Conservation (phyloP, 53 echinoderm and acorn worm species). For the Temnopleurus reevesii region DNA sequence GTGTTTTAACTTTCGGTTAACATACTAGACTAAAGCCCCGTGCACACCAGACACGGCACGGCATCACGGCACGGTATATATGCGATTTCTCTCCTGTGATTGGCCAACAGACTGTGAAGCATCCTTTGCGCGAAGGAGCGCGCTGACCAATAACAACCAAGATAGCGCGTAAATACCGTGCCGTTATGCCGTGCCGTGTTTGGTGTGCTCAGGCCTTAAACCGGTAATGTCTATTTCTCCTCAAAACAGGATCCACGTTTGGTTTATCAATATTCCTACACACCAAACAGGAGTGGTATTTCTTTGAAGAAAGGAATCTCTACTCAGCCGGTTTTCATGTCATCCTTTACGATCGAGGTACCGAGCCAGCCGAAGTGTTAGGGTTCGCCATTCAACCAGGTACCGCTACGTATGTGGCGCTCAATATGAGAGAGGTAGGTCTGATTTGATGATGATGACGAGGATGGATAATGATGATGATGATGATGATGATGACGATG, state of each 20-base stretch:
- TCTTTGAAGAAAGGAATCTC: conserved; percentile 6
- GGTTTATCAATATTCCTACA: conserved; percentile 17
- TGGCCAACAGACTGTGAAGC: no score
- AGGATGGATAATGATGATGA: no score
- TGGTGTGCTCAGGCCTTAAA: no score
- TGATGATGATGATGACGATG: background rate
- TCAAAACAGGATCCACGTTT: background rate
- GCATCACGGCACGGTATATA: no score
- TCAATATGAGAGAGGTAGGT: conserved; percentile 9
- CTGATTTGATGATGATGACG: background rate
- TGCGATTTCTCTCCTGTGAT: no score
- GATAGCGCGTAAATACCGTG: no score
- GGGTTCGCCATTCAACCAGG: conserved; percentile 43
- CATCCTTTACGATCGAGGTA: conserved; percentile 47
- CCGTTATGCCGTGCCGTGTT: no score
- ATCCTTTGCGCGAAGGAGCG: no score
- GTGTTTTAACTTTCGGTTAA: no score
- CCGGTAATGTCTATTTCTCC: background rate
- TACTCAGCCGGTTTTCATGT: conserved; percentile 42
- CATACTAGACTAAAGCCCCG: no score
- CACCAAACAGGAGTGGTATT: conserved; percentile 23
- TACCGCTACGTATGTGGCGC: background rate
- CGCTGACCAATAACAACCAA: no score
- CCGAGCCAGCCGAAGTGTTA: conserved; percentile 12
- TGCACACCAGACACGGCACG: no score